These are phyloP conservation scores for Cynopterus brachyotis DNA, from an alignment of 2,113 vertebrate genomes.

Conservation along the genomic window DNA sequence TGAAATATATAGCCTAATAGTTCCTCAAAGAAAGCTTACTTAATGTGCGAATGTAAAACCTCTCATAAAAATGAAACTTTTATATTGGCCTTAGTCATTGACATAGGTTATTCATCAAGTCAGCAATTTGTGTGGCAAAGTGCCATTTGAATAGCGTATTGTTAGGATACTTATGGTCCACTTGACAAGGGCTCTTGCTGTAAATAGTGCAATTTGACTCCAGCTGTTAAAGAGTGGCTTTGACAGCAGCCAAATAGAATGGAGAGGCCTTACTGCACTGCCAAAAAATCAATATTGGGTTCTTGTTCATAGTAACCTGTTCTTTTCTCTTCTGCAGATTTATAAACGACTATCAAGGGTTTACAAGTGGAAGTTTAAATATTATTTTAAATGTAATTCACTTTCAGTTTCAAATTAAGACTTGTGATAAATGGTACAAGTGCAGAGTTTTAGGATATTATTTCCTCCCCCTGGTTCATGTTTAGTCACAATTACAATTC, in stretches of 20 bases:
- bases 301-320: constrained; percentile 93
- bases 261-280: constrained; percentile 91
- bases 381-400: constrained; percentile 75
- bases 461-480: constrained; percentile 16
- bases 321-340: constrained; percentile 88
- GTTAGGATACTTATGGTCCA: constrained; percentile 90
- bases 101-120: constrained; percentile 86
- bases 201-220: constrained; percentile 99
- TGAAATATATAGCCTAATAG: constrained; percentile 79
- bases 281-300: constrained; percentile 96
- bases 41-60: constrained; percentile 84
- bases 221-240: constrained; percentile 97
- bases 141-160: constrained; percentile 90
- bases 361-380: constrained; percentile 82
- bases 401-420: constrained; percentile 69
- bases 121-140: constrained; percentile 89
- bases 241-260: constrained; percentile 96
- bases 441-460: constrained; percentile 41
- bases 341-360: constrained; percentile 84
- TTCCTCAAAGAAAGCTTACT: constrained; percentile 82
- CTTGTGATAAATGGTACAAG: background rate
- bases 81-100: constrained; percentile 81
- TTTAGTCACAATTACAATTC: background rate
- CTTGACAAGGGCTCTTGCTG: constrained; percentile 93
- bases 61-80: constrained; percentile 86